Conservation (phyloP, 2,113 vertebrate species). For the Pimephales promelas region DNA sequence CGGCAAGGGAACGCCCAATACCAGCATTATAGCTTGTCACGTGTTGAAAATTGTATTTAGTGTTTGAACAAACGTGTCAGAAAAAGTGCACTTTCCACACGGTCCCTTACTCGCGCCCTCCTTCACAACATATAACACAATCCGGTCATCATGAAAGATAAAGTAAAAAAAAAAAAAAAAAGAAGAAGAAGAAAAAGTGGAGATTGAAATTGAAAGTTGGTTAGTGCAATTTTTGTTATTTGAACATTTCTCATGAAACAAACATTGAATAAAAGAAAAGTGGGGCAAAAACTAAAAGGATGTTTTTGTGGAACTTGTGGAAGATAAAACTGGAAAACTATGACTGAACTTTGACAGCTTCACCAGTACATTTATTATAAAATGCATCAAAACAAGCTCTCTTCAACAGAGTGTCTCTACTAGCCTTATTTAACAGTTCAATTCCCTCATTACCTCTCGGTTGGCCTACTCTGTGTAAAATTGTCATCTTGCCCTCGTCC, state of each 20-base stretch:
- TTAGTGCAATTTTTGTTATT: not conserved
- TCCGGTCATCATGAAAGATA: not conserved
- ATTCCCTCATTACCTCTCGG: conserved; percentile 1
- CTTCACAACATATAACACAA: not conserved
- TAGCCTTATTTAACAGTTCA: conserved; percentile 9
- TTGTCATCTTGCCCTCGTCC: conserved; percentile 36
- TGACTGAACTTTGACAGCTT: not conserved
- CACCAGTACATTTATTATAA: not conserved
- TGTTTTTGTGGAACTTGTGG: not conserved
- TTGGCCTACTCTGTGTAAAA: conserved; percentile 28
- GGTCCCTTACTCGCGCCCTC: too few species aligned
- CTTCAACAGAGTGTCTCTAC: not conserved
- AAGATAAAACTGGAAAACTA: not conserved
- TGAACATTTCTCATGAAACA: not conserved
- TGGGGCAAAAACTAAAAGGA: not conserved
- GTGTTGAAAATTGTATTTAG: too few species aligned
- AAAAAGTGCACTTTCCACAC: too few species aligned
- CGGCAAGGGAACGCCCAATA: too few species aligned
- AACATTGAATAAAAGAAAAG: not conserved
- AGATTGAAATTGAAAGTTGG: not conserved
- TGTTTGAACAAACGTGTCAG: too few species aligned
- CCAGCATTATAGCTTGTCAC: too few species aligned
- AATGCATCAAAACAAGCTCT: not conserved
- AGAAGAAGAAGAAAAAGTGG: not conserved
- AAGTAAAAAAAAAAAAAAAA: not conserved